A percentile compares a stretch with the other conserved stretches of the same genome.
Conservation (phyloP, 2,888 invertebrate species). For the Heliconius cydno region DNA sequence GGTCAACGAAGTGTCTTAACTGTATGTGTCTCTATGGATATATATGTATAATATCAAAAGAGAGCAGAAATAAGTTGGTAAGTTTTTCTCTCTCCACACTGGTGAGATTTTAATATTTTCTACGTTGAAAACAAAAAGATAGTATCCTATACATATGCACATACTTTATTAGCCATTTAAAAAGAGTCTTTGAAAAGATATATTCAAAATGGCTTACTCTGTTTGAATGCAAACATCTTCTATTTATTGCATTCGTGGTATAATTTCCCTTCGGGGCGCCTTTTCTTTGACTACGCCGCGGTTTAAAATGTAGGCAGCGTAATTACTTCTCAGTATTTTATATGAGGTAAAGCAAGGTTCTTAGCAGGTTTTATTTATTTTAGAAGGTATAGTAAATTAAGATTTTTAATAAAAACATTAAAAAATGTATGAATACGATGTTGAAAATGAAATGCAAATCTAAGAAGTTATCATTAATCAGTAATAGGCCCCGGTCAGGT, state of each 20-base stretch:
- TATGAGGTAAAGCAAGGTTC: background rate
- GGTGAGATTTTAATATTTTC: background rate
- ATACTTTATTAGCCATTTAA: conserved; percentile 20
- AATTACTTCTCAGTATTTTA: conserved; percentile 24
- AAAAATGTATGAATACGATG: background rate
- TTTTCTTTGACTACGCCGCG: conserved; percentile 41
- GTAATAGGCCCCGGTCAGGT: no score
- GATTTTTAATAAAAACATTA: background rate
- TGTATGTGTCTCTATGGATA: background rate
- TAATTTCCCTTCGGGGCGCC: conserved; percentile 54
- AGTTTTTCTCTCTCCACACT: background rate
- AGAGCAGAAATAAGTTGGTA: background rate
- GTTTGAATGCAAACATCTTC: conserved; percentile 46
- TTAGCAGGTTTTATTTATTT: background rate
- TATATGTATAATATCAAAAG: background rate
- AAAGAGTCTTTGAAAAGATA: conserved; percentile 25
- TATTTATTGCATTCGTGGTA: conserved; percentile 52
- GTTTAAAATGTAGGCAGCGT: conserved; percentile 30
- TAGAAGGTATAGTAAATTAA: background rate
- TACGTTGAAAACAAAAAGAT: background rate
- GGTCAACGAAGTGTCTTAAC: background rate
- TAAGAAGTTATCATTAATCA: no score
- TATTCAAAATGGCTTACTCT: conserved; percentile 25
- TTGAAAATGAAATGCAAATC: background rate
- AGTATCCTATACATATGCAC: background rate